A percentile compares a stretch with the other conserved stretches of the same genome.
Conservation (phyloP, 2,888 invertebrate genomes). For the Epistrophe eligans region DNA sequence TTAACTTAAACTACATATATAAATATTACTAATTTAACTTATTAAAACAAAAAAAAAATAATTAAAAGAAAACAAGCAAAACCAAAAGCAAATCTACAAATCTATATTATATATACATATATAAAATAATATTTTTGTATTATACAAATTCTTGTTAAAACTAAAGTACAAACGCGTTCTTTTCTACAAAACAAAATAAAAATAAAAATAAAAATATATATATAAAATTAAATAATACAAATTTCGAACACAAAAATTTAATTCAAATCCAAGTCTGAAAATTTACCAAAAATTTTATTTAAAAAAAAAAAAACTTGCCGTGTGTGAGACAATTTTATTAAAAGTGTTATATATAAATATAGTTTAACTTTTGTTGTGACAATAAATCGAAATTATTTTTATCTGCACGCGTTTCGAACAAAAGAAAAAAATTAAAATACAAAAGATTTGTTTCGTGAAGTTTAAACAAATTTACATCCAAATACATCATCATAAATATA, state of each 20-base stretch:
- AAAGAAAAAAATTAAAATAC: slow-evolving; percentile 13
- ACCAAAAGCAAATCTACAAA: slow-evolving; percentile 77
- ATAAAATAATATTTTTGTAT: slow-evolving; percentile 75
- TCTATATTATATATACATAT: slow-evolving; percentile 78
- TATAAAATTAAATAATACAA: slow-evolving; percentile 42
- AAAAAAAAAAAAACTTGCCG: slow-evolving; percentile 29
- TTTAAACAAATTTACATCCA: slow-evolving; percentile 63
- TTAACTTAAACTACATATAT: slow-evolving; percentile 46
- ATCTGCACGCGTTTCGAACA: slow-evolving; percentile 58
- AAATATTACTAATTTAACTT: slow-evolving; percentile 70
- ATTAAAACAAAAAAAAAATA: slow-evolving; percentile 54
- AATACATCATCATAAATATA: slow-evolving; percentile 52
- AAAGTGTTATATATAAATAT: slow-evolving; percentile 53
- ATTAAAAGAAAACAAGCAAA: slow-evolving; percentile 65
- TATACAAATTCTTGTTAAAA: slow-evolving; percentile 75
- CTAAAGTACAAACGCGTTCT: slow-evolving; percentile 75
- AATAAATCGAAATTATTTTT: slow-evolving; percentile 62
- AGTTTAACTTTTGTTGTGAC: slow-evolving; percentile 69
- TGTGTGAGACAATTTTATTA: slow-evolving; percentile 44
- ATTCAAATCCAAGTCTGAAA: slow-evolving; percentile 71
- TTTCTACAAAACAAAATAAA: slow-evolving; percentile 66
- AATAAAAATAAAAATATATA: slow-evolving; percentile 23
- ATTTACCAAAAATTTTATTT: slow-evolving; percentile 69
- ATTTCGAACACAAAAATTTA: slow-evolving; percentile 66
- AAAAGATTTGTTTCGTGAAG: slow-evolving; percentile 36